A percentile compares a stretch with the other conserved stretches of the same genome.
These are phyloP conservation scores for Trachelus troglodyta DNA, from an alignment of 2,888 invertebrate genomes.

Conservation along the genomic window DNA sequence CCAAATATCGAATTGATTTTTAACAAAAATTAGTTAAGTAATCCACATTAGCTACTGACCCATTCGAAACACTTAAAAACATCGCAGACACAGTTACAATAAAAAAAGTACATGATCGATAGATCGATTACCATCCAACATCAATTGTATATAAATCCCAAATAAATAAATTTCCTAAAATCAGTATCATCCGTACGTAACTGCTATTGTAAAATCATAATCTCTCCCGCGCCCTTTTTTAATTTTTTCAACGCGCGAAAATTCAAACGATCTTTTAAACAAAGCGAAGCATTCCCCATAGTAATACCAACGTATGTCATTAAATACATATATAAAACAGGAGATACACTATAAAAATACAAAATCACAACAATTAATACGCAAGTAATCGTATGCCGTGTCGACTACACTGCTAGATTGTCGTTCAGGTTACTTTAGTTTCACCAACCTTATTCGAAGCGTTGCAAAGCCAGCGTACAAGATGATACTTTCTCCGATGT, in stretches of 20 bases:
- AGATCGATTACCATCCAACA: background rate
- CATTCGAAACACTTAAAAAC: background rate
- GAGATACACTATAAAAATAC: background rate
- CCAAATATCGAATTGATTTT: background rate
- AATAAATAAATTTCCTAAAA: background rate
- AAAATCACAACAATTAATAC: background rate
- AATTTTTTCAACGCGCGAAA: background rate
- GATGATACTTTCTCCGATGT: constrained; percentile 16
- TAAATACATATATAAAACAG: background rate
- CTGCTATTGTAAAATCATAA: background rate
- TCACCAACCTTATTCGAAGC: constrained; percentile 56
- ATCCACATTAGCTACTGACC: background rate
- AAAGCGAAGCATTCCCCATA: background rate
- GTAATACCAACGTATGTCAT: background rate
- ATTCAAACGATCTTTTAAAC: background rate
- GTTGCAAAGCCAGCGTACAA: constrained; percentile 32
- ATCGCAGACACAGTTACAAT: background rate
- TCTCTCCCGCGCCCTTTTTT: background rate
- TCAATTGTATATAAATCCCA: background rate
- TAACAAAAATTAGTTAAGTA: background rate
- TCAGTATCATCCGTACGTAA: background rate
- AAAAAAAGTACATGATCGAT: background rate
- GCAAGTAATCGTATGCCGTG: background rate
- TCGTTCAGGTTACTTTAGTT: constrained; percentile 30
- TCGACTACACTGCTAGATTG: background rate